Percentiles rank a stretch among this genome's conserved stretches.
Conservation (phyloP, 2,888 invertebrate genomes). For the Drosophila cognata region DNA sequence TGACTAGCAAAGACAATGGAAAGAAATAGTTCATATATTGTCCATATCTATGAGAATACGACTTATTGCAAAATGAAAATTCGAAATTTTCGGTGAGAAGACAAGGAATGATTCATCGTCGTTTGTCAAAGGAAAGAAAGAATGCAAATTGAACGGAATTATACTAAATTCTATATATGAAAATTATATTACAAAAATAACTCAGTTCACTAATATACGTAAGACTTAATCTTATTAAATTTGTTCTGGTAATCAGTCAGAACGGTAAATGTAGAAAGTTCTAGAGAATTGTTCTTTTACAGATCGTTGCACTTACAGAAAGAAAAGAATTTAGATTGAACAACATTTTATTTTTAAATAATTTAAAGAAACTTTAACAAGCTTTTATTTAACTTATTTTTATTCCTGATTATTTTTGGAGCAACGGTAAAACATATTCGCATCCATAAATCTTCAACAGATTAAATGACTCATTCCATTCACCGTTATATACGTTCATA, state of each 20-base stretch:
- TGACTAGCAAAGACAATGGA: conserved; percentile 5
- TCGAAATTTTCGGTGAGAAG: conserved; percentile 14
- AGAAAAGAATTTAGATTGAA: neutral
- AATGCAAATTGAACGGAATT: neutral
- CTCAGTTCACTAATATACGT: neutral
- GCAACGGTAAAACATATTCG: neutral
- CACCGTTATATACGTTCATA: conserved; percentile 9
- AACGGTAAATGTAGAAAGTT: neutral
- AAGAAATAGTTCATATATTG: conserved; percentile 11
- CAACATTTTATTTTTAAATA: neutral
- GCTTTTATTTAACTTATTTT: neutral
- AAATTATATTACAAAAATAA: neutral
- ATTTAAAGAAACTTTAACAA: neutral
- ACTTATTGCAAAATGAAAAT: conserved; percentile 32
- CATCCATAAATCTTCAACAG: conserved; percentile 4
- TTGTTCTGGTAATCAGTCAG: neutral
- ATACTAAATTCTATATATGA: neutral
- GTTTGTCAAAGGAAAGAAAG: neutral
- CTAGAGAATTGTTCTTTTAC: neutral
- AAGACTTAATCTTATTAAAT: neutral
- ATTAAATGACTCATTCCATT: conserved; percentile 39
- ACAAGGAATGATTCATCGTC: conserved; percentile 41
- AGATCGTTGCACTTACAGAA: neutral
- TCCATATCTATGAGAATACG: neutral
- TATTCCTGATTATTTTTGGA: neutral